Conservation (phyloP, 1,140 invertebrate species). For the Cyclargus thomasi region DNA sequence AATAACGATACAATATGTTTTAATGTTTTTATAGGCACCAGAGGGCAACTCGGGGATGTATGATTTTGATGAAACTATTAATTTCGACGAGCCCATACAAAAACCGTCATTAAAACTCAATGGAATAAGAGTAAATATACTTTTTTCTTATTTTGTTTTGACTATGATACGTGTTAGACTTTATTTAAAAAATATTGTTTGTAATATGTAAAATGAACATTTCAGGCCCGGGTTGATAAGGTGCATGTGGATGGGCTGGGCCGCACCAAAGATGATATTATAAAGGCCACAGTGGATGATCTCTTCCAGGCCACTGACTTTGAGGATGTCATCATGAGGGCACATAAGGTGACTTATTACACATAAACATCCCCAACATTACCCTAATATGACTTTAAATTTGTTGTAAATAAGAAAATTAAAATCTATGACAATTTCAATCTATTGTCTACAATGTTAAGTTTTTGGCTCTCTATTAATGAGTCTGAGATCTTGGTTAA, state of each 20-base stretch:
- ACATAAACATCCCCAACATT: no score
- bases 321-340: conserved; percentile 78
- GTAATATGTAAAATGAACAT: no score
- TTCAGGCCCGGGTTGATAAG: conserved; percentile 84
- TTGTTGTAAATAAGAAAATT: no score
- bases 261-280: conserved; percentile 89
- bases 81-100: conserved; percentile 41
- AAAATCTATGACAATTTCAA: no score
- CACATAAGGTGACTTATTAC: conserved; percentile 72
- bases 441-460: no score
- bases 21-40: conserved; percentile 35
- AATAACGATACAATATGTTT: background rate
- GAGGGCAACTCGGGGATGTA: conserved; percentile 36
- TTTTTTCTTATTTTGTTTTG: no score
- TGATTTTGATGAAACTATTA: conserved; percentile 47
- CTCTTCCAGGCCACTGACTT: conserved; percentile 83
- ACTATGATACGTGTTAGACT: no score
- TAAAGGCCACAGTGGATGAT: conserved; percentile 82
- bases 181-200: no score
- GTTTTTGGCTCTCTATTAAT: no score
- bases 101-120: conserved; percentile 54
- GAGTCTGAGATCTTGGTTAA: no score
- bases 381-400: no score
- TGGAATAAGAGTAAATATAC: conserved; percentile 48
- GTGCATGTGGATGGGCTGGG: conserved; percentile 86